phyloP scores from a whole-genome alignment of 2,888 invertebrate genomes.

The Boloria euphrosyne region DNA sequence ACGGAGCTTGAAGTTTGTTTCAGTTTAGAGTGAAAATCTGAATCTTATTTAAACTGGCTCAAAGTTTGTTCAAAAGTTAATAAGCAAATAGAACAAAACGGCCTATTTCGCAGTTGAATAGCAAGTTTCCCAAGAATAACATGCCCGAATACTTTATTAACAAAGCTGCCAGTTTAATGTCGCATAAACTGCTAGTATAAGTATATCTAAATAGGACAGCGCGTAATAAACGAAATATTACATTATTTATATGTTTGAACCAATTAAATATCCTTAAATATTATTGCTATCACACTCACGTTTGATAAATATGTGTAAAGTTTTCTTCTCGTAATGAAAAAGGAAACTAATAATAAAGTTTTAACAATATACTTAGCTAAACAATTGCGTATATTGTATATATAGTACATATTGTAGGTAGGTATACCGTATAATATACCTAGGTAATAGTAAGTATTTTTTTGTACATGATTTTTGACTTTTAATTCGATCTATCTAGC shows the following conservation, averaged over 20 bases:
- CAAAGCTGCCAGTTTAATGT: conserved; percentile 18
- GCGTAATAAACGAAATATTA: conserved; percentile 4
- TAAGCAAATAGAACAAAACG: conserved; percentile 15
- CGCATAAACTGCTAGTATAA: conserved; percentile 1
- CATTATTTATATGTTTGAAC: not conserved
- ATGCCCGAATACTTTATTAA: conserved; percentile 18
- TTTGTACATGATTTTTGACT: too few species aligned
- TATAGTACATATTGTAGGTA: too few species aligned
- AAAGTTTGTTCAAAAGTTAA: conserved; percentile 15
- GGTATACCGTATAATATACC: too few species aligned
- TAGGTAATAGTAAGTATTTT: too few species aligned
- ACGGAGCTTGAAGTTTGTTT: conserved; percentile 5
- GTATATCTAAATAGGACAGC: conserved; percentile 1
- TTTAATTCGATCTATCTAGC: too few species aligned
- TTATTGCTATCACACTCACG: not conserved
- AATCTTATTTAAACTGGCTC: conserved; percentile 19
- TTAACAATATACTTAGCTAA: too few species aligned
- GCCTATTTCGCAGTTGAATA: conserved; percentile 18
- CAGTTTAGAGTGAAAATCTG: conserved; percentile 5
- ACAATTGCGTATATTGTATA: too few species aligned
- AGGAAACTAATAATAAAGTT: too few species aligned
- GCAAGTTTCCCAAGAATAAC: conserved; percentile 10
- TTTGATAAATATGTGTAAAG: too few species aligned
- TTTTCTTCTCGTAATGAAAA: too few species aligned
- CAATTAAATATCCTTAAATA: not conserved